Percentiles rank a stretch among this genome's conserved stretches.
phyloP scores from a whole-genome alignment of 2,888 invertebrate genomes.

The Phyllotreta cruciferae region DNA sequence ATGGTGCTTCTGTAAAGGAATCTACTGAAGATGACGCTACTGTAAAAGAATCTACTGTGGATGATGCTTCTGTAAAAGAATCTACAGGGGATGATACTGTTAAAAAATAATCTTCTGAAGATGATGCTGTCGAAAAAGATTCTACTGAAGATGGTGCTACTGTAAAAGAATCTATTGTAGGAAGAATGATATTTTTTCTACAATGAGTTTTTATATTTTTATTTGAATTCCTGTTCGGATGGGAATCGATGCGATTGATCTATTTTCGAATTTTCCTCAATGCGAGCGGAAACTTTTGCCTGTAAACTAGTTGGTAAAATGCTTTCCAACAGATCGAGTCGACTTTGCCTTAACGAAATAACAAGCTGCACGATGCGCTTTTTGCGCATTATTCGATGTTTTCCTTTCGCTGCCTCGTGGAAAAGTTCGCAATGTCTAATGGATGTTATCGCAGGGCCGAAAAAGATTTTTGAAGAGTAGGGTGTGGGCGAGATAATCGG shows the following conservation, averaged over 20 bases:
- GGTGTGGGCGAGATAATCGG: too few relatives aligned
- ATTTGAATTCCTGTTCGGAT: not conserved
- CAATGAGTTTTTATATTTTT: too few relatives aligned
- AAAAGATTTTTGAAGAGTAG: not conserved
- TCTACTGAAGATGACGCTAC: too few relatives aligned
- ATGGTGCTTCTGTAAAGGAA: too few relatives aligned
- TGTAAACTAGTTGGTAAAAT: conserved; percentile 10
- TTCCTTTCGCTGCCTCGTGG: conserved; percentile 3
- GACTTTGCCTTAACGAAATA: conserved; percentile 22
- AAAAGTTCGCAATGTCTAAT: conserved; percentile 14
- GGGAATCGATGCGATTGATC: not conserved
- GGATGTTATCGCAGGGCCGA: conserved; percentile 9
- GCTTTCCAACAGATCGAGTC: not conserved
- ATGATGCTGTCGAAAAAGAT: too few relatives aligned
- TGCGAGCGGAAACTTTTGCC: conserved; percentile 3
- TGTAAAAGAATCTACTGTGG: too few relatives aligned
- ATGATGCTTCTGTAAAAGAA: too few relatives aligned
- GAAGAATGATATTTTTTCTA: too few relatives aligned
- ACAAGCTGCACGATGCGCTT: conserved; percentile 19
- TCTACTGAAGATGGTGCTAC: too few relatives aligned
- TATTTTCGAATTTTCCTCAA: conserved; percentile 18
- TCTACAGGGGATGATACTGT: too few relatives aligned
- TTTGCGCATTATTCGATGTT: conserved; percentile 18
- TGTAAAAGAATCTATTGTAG: too few relatives aligned
- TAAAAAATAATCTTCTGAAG: too few relatives aligned